Base-by-base conservation (phyloP, 2,888 invertebrate species). In the Nemurella pictetii region DNA sequence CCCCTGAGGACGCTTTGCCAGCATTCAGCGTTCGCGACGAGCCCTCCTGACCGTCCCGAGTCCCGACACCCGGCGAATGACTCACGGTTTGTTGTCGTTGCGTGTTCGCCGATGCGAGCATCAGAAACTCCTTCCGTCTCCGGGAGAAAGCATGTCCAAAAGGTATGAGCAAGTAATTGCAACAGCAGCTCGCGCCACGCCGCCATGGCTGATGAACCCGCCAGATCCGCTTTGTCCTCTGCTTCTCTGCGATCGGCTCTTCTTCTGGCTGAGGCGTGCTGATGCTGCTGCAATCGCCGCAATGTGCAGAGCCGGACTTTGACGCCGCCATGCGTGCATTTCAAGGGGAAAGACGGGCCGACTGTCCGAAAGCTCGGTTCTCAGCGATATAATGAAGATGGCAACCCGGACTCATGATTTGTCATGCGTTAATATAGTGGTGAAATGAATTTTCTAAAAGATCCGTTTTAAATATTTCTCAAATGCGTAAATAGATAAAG, bases 81-180 rank as follows among this genome's bases (percentile, higher is more conserved):
- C 55, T 55, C 55, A 55, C 5, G 20, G 55, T 55, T 55, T 55
- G 55, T 55, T 55, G 55, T 55, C 20, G 55, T 55, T 55, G 55
- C 55, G 20, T 55, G 55, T 20, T 3, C 55, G 55, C 12, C 55
- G 55, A 12, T 20, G 55, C 55, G 55, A 7, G 55, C 55, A 55
- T n/a, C n/a, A n/a, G n/a, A n/a, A n/a, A 20, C 55, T 55, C 55
- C 78, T 78, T 78, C 78, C 78, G 78, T 27, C 78, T 78, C 78
- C 78, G 78, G 78, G 78, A 78, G 78, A 78, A 78, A 78, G 78
- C 78, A 78, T 55, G 55, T 15, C 55, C 55, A 7, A 55, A 55
- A 12, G 20, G 9, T 2, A 20, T 55, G 15, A 1, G 55, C 55
- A 55, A 55, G 55, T 55, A 55, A 55, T 55, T 55, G 5, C 35